These are phyloP conservation scores for Melieria picta DNA, from an alignment of 2,888 invertebrate genomes.

Conservation along the genomic window DNA sequence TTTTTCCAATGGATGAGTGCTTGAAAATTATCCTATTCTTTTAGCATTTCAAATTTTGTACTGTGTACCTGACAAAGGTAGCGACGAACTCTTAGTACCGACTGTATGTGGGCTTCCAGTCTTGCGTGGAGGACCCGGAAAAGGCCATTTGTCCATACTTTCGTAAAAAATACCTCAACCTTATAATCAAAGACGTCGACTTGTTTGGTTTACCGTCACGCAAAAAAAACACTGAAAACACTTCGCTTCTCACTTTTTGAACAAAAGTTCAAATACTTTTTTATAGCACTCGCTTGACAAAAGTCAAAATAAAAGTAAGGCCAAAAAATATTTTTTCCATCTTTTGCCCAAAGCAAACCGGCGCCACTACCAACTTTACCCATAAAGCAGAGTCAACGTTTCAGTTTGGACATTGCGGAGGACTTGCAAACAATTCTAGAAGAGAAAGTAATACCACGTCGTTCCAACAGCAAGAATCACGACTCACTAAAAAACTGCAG, in stretches of 20 bases:
- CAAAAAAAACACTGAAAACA: no score
- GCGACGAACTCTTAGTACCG: no score
- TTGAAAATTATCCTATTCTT: slow-evolving; percentile 29
- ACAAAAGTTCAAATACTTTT: background rate
- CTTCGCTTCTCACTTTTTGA: background rate
- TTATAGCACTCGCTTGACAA: background rate
- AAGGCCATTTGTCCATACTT: no score
- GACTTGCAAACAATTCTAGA: slow-evolving; percentile 52
- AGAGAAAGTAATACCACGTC: slow-evolving; percentile 36
- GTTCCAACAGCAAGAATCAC: background rate
- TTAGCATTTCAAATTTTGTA: background rate
- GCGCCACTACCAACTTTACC: slow-evolving; percentile 26
- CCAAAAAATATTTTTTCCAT: slow-evolving; percentile 1
- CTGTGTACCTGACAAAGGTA: no score
- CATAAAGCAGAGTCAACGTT: slow-evolving; percentile 44
- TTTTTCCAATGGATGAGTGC: background rate
- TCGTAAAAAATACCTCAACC: no score
- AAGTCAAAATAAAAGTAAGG: slow-evolving; percentile 16
- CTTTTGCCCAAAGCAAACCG: slow-evolving; percentile 36
- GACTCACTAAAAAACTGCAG: slow-evolving; percentile 1
- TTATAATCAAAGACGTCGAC: no score
- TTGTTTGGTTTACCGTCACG: no score
- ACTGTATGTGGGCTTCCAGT: no score
- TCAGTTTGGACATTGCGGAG: slow-evolving; percentile 52
- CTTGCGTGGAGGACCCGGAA: no score